Percentiles rank a stretch among this genome's conserved stretches.
These are phyloP conservation scores for Cyanoliseus patagonus DNA, from an alignment of 2,113 vertebrate species.

Conservation along the genomic window DNA sequence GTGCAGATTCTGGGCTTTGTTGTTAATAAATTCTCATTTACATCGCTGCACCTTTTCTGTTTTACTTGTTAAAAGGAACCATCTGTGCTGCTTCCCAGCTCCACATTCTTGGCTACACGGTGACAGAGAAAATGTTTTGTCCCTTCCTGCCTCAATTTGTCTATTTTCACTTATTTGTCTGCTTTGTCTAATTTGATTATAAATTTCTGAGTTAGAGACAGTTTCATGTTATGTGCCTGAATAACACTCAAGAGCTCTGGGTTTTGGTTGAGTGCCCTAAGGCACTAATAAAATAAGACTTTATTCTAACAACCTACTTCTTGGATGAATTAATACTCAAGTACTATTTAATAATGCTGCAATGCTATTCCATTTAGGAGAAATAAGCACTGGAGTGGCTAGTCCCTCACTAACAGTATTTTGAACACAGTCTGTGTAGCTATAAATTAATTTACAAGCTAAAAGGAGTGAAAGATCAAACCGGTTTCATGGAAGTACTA, in stretches of 20 bases:
- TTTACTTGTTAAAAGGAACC: slow-evolving; percentile 52
- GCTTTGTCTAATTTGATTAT: not conserved
- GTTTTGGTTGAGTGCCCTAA: slow-evolving; percentile 4
- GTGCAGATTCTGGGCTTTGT: slow-evolving; percentile 72
- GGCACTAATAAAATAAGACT: slow-evolving; percentile 2
- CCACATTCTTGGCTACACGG: not conserved
- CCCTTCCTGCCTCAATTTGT: not conserved
- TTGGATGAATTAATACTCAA: slow-evolving; percentile 21
- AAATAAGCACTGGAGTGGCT: not conserved
- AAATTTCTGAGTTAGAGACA: not conserved
- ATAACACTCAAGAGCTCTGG: not conserved
- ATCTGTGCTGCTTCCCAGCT: slow-evolving; percentile 22
- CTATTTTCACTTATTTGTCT: not conserved
- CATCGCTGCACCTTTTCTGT: slow-evolving; percentile 58
- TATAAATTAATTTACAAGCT: not conserved
- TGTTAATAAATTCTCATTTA: slow-evolving; percentile 76
- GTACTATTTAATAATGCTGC: not conserved
- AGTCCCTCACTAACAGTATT: not conserved
- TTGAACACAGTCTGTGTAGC: not conserved
- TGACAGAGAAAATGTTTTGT: slow-evolving; percentile 1
- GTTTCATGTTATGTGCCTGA: not conserved
- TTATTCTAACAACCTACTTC: slow-evolving; percentile 14
- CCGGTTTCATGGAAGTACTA: not conserved
- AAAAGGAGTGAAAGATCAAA: not conserved
- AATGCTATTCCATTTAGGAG: not conserved